Conservation (phyloP, 2,113 vertebrate species). For the Dromiciops gliroides region DNA sequence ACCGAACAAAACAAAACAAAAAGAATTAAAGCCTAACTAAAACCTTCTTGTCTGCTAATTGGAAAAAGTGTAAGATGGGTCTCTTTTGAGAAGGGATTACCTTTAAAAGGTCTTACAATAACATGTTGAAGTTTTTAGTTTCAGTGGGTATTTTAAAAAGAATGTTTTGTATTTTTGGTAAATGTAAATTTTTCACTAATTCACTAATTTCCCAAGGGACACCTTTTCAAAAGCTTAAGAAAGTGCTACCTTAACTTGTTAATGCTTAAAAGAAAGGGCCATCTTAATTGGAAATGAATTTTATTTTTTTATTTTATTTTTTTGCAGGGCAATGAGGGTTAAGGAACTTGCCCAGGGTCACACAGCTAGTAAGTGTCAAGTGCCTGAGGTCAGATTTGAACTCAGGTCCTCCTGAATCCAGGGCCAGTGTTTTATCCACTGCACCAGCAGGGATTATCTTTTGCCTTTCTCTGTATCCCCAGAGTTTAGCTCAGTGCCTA, state of each 20-base stretch:
- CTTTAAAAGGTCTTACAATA: neutral
- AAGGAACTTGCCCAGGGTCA: no score
- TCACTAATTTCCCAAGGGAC: neutral
- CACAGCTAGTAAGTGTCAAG: no score
- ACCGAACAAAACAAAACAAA: neutral
- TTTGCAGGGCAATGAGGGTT: no score
- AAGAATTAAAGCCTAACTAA: neutral
- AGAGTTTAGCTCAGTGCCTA: neutral
- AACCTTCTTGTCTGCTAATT: neutral
- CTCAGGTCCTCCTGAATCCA: no score
- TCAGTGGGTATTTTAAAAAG: neutral
- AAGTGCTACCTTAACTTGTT: conserved; percentile 5
- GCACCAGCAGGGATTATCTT: neutral
- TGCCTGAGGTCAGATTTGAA: no score
- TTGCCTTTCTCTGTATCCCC: neutral
- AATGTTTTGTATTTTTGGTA: neutral
- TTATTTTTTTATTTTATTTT: no score
- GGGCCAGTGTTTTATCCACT: no score
- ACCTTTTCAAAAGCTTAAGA: conserved; percentile 26
- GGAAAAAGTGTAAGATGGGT: neutral
- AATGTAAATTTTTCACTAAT: neutral
- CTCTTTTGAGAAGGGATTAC: conserved; percentile 33
- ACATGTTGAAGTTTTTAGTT: neutral
- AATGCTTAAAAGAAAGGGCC: neutral
- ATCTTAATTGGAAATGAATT: conserved; percentile 16